Conservation (phyloP, 2,113 vertebrate genomes). For the Okapia johnstoni region DNA sequence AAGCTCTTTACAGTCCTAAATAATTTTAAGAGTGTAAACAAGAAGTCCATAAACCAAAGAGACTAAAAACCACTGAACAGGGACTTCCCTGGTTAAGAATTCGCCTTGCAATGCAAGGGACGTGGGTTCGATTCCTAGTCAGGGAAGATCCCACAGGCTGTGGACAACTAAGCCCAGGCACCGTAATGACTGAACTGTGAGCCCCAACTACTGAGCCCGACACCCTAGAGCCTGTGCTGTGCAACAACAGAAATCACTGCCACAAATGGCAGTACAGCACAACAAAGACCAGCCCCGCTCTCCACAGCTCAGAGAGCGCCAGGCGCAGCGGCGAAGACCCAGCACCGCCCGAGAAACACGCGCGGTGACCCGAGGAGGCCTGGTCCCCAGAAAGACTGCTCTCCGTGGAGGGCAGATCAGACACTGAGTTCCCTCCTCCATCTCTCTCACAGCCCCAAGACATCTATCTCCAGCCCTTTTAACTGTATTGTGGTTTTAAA, state of each 20-base stretch:
- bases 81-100: not conserved
- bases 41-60: not conserved
- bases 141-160: not conserved
- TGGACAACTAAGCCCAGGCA: not conserved
- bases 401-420: not conserved
- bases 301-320: not conserved
- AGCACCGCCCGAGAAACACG: not conserved
- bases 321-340: not conserved
- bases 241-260: no score
- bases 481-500: not conserved
- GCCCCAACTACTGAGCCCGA: not conserved
- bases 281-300: rapidly evolving
- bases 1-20: not conserved
- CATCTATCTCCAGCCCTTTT: not conserved
- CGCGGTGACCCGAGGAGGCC: not conserved
- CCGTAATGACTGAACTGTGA: not conserved
- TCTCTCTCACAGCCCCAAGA: not conserved
- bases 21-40: not conserved
- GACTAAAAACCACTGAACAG: not conserved
- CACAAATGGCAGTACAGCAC: rapidly evolving
- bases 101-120: not conserved
- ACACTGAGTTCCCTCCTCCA: not conserved
- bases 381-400: not conserved
- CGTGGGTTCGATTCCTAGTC: not conserved
- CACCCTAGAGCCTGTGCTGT: not conserved